Evolutionary conservation across 1,140 invertebrate species (phyloP), one percentile per base, ranked within the genome.

Genomic region (Cydia splendana): DNA sequence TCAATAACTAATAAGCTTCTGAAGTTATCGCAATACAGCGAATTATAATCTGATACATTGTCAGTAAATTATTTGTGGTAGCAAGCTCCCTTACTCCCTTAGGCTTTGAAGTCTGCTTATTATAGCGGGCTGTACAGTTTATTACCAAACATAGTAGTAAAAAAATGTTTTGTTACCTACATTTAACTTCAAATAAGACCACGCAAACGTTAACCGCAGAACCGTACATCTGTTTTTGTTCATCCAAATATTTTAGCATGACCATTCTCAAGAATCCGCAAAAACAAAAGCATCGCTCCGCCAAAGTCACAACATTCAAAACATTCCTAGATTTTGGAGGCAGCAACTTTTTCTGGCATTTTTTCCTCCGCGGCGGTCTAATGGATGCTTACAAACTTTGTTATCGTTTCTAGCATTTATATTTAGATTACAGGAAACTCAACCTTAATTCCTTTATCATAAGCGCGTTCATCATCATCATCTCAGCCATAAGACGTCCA

Each of bases 261-360:
- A 18, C 53, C 15, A 57, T 57, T n/a, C n/a, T 57, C n/a, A 57
- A 57, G 53, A 62, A 62, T 51, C 48, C 13, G 57, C 57, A 62
- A 62, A 62, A 62, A 62, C 57, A 62, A 62, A 62, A 24, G 20
- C 57, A n/a, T 62, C 20, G 18, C 15, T 53, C 57, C 9, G 18
- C 20, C 57, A 62, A 62, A 62, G 18, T 62, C 57, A 62, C 57
- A 62, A 62, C 53, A 62, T 62, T 24, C 18, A 62, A 62, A 62
- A 62, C 57, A 62, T 62, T 62, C 57, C 57, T 62, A 62, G 57
- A 62, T 62, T 62, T 24, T 62, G 57, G 57, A 20, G 18, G 57
- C 57, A 62, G 2, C 18, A 57, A 13, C 10, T 62, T 62, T 62
- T 62, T 62, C 57, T 24, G 57, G 18, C 20, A 62, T 62, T 62